phyloP scores from a whole-genome alignment of 2,888 invertebrate genomes.

The Drosophila flavopinicola region DNA sequence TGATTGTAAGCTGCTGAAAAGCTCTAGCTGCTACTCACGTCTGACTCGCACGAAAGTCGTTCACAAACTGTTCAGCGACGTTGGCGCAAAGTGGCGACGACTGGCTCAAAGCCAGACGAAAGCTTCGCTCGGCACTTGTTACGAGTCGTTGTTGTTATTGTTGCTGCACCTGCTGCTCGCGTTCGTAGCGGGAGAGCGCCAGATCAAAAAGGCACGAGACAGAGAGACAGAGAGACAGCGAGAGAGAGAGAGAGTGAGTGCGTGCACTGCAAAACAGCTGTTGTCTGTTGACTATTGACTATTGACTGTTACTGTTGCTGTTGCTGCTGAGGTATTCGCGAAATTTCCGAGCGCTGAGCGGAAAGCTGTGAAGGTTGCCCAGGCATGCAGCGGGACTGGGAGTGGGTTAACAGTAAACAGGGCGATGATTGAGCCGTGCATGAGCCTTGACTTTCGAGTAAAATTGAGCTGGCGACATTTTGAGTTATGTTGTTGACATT shows the following conservation, averaged over 20 bases:
- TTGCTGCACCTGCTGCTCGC: constrained; percentile 55
- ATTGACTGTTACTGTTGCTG: constrained; percentile 39
- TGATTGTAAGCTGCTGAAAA: constrained; percentile 14
- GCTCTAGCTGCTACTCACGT: constrained; percentile 53
- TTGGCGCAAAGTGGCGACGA: constrained; percentile 40
- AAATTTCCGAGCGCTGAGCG: constrained; percentile 46
- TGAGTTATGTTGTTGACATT: constrained; percentile 10
- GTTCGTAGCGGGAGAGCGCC: constrained; percentile 24
- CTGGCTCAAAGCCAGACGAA: constrained; percentile 40
- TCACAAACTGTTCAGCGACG: constrained; percentile 71
- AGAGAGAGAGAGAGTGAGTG: constrained; percentile 8
- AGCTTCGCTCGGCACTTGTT: constrained; percentile 62
- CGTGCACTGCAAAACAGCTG: constrained; percentile 56
- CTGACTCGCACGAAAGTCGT: constrained; percentile 79
- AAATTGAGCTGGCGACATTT: constrained; percentile 1
- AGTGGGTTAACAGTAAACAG: constrained; percentile 30
- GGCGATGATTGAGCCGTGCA: constrained; percentile 6
- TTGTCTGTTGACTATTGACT: constrained; percentile 38
- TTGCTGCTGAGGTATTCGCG: constrained; percentile 49
- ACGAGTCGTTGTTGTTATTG: constrained; percentile 34
- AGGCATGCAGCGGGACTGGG: constrained; percentile 50
- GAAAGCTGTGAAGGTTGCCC: constrained; percentile 10
- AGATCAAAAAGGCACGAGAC: constrained; percentile 3
- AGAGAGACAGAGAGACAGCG: constrained; percentile 6
- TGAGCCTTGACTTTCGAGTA: constrained; percentile 41